Conservation (phyloP, 2,888 invertebrate species). For the Imbricaverruca yamaguchii region DNA sequence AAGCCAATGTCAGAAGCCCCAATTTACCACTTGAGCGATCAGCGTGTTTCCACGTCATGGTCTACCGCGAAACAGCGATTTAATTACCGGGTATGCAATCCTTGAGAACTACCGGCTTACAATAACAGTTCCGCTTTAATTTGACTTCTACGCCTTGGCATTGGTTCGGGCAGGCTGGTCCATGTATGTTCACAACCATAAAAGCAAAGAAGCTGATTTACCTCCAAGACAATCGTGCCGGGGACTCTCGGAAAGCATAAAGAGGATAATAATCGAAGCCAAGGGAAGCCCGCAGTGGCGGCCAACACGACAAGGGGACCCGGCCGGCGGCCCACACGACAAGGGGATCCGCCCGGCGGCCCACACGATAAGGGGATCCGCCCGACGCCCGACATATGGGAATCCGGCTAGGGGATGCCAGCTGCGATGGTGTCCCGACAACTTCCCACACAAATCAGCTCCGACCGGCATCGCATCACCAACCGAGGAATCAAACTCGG, state of each 20-base stretch:
- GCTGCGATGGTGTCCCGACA: not conserved
- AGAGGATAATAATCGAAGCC: not conserved
- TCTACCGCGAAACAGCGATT: not conserved
- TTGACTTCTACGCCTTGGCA: not conserved
- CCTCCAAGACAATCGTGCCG: not conserved
- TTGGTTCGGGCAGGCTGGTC: not conserved
- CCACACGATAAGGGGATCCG: too few relatives aligned
- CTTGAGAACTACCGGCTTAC: not conserved
- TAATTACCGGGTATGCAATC: slow-evolving; percentile 6
- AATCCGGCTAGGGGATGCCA: too few relatives aligned
- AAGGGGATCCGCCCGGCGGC: too few relatives aligned
- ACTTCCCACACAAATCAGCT: slow-evolving; percentile 16
- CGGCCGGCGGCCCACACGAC: not conserved
- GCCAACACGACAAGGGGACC: not conserved
- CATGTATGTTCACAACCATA: slow-evolving; percentile 5
- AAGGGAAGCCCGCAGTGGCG: not conserved
- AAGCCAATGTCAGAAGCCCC: not conserved
- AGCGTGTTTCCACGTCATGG: not conserved
- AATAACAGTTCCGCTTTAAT: not conserved
- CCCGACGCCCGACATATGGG: too few relatives aligned
- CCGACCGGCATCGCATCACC: not conserved
- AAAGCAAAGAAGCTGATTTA: not conserved
- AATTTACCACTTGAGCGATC: slow-evolving; percentile 15
- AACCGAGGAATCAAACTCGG: not conserved
- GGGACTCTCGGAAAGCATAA: not conserved